These are phyloP conservation scores for Lamproptera curius DNA, from an alignment of 2,888 invertebrate species.

Conservation along the genomic window DNA sequence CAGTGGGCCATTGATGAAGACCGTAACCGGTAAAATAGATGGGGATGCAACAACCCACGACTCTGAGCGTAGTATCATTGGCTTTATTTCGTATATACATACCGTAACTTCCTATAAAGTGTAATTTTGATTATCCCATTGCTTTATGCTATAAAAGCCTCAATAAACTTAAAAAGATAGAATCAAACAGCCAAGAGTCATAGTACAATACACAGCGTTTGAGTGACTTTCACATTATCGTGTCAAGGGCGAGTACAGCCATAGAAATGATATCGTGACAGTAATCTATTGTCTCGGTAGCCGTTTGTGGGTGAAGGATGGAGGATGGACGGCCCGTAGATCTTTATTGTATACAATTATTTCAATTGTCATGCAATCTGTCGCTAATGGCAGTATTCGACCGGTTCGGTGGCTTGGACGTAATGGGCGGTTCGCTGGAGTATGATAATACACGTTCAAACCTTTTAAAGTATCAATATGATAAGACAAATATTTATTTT, in stretches of 20 bases:
- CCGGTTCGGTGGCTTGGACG: constrained; percentile 2
- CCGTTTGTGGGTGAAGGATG: constrained; percentile 52
- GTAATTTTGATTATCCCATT: no score
- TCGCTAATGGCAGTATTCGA: constrained; percentile 32
- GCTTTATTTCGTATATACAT: no score
- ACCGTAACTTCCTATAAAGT: no score
- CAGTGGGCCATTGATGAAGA: no score
- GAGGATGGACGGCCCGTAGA: constrained; percentile 33
- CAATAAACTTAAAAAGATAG: background rate
- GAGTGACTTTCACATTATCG: constrained; percentile 20
- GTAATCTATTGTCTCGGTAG: constrained; percentile 24
- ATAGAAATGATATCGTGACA: constrained; percentile 18
- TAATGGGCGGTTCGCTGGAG: constrained; percentile 13
- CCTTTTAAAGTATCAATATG: no score
- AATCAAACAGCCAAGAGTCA: no score
- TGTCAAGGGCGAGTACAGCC: constrained; percentile 17
- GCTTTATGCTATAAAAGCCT: background rate
- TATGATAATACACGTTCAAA: no score
- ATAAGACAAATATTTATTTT: no score
- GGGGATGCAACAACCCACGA: no score
- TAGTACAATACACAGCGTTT: background rate
- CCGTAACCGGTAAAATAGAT: no score
- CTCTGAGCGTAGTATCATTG: no score
- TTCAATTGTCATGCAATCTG: constrained; percentile 53
- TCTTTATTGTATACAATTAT: constrained; percentile 48